These are phyloP conservation scores for Cyprinus carpio DNA, from an alignment of 2,113 vertebrate genomes.

Conservation along the genomic window DNA sequence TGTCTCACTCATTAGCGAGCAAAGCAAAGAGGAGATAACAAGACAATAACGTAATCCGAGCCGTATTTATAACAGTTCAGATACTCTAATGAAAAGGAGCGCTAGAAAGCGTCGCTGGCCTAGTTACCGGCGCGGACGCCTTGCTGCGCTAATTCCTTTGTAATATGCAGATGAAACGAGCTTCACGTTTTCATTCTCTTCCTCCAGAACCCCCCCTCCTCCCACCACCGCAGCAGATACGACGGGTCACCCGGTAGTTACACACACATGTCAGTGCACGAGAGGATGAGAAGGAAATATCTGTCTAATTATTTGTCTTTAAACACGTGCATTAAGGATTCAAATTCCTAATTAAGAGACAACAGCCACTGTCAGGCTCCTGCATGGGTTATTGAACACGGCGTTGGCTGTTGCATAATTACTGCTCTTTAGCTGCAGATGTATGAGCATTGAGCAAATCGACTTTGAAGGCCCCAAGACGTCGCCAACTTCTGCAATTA, in stretches of 20 bases:
- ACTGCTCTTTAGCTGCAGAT: slow-evolving; percentile 80
- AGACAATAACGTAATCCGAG: slow-evolving; percentile 70
- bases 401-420: slow-evolving; percentile 84
- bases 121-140: slow-evolving; percentile 60
- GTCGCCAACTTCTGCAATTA: slow-evolving; percentile 71
- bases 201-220: slow-evolving; percentile 18
- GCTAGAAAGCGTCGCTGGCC: slow-evolving; percentile 57
- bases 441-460: slow-evolving; percentile 66
- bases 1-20: slow-evolving; percentile 72
- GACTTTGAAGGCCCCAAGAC: slow-evolving; percentile 59
- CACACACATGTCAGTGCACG: slow-evolving; percentile 73
- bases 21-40: slow-evolving; percentile 73
- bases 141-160: slow-evolving; percentile 64
- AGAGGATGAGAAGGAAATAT: slow-evolving; percentile 77
- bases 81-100: slow-evolving; percentile 68
- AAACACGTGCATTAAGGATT: slow-evolving; percentile 86
- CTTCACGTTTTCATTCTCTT: slow-evolving; percentile 59
- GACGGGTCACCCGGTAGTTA: slow-evolving; percentile 70
- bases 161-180: slow-evolving; percentile 72
- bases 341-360: slow-evolving; percentile 93
- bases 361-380: slow-evolving; percentile 86
- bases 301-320: slow-evolving; percentile 90
- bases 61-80: slow-evolving; percentile 66
- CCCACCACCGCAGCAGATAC: slow-evolving; percentile 54
- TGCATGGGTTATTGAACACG: slow-evolving; percentile 88